phyloP scores from a whole-genome alignment of 2,888 invertebrate genomes.

The Acronicta alni region DNA sequence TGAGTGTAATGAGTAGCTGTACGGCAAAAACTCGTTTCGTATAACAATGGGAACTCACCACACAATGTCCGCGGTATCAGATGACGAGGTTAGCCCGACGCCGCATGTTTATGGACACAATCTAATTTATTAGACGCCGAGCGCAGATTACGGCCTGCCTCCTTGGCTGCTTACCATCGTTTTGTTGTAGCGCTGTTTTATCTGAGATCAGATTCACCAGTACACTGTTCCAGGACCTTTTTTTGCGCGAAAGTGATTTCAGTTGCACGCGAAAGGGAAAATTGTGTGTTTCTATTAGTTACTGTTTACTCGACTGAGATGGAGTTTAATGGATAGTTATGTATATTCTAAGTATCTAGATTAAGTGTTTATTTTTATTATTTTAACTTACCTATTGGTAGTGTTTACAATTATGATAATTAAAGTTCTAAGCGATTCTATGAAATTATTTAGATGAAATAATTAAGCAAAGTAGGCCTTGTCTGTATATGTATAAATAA shows the following conservation, averaged over 20 bases:
- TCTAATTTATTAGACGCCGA: conserved; percentile 80
- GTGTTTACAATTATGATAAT: too few species aligned
- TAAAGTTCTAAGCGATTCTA: too few species aligned
- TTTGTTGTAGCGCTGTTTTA: conserved; percentile 58
- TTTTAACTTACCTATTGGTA: too few species aligned
- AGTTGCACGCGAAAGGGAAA: conserved; percentile 54
- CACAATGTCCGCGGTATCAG: conserved; percentile 78
- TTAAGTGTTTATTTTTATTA: too few species aligned
- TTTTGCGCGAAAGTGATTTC: conserved; percentile 50
- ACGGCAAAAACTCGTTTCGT: too few species aligned
- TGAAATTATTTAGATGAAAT: too few species aligned
- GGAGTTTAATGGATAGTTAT: conserved; percentile 1
- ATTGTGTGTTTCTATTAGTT: conserved; percentile 50
- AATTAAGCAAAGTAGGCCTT: too few species aligned
- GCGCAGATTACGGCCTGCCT: conserved; percentile 64
- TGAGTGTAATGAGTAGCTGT: too few species aligned
- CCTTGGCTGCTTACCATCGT: conserved; percentile 61
- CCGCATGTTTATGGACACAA: conserved; percentile 78
- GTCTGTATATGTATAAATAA: too few species aligned
- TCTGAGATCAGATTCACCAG: conserved; percentile 50
- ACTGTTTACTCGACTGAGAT: conserved; percentile 15
- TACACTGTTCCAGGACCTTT: conserved; percentile 44
- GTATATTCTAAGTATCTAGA: not conserved
- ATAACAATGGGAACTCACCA: conserved; percentile 51
- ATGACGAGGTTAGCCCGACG: conserved; percentile 75